Evolutionary conservation across 2,888 invertebrate genomes (phyloP).

Genomic region (Vesta saturnalis): DNA sequence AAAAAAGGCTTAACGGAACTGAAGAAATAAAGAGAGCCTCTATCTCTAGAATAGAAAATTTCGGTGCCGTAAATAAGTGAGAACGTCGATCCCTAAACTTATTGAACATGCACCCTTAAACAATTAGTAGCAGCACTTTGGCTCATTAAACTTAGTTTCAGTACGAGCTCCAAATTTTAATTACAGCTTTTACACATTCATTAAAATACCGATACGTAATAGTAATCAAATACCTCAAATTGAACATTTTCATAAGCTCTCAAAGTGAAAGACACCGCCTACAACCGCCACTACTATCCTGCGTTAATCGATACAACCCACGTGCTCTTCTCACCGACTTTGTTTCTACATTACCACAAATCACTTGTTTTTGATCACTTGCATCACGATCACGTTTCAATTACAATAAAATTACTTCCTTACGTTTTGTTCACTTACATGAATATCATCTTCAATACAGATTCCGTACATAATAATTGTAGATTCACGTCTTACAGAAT

Average conservation of each 20-base stretch:
- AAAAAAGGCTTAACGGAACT: slow-evolving; percentile 1
- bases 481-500: no score
- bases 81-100: background rate
- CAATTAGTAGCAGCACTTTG: slow-evolving; percentile 6
- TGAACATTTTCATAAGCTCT: background rate
- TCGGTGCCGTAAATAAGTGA: background rate
- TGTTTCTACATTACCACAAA: no score
- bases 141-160: slow-evolving; percentile 5
- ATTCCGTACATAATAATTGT: no score
- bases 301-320: slow-evolving; percentile 7
- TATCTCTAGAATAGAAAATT: background rate
- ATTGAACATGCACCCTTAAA: slow-evolving; percentile 4
- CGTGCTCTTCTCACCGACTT: background rate
- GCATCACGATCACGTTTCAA: no score
- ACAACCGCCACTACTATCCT: background rate
- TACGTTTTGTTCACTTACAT: no score
- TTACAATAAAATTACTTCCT: no score
- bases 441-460: no score
- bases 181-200: background rate
- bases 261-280: background rate
- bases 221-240: background rate
- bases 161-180: background rate
- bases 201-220: background rate
- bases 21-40: no score
- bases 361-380: no score